Evolutionary conservation across 2,888 invertebrate genomes (phyloP), one percentile per base, ranked within the genome.

Genomic region (Callosobruchus maculatus): DNA sequence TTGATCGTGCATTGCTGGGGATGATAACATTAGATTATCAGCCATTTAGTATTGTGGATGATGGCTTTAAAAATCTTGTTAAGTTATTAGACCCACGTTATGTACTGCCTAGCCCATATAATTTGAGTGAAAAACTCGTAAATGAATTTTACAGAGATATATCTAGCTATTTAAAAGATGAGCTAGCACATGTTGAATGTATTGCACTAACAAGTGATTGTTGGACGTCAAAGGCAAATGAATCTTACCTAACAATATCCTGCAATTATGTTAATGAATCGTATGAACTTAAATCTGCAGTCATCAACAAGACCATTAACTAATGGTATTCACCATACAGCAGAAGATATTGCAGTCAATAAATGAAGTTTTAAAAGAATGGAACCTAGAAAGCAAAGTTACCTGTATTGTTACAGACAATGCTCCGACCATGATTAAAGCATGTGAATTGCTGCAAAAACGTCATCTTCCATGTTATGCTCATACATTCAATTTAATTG

Each of bases 321-420:
- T 74, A 77, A 76, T 71, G 76, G 72, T 49, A 66, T 77, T 22
- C 22, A 75, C 68, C 78, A 78, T 67, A 77, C 74, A 20, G 20
- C 77, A 21, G 74, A 77, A 71, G 77, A 78, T 74, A 69, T 78
- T 68, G 49, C 76, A 21, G 49, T 71, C 73, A n/a, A 70, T 78
- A 69, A 73, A 70, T n/a, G 70, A 18, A 7, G 74, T 74, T 22
- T 75, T 77, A 66, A 30, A 26, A 18, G 73, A 75, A n/a, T 77
- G 78, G 78, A 66, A 73, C 22, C 73, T 77, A 21, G 22, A 69
- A 13, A 70, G 76, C 31, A 77, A 76, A 73, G 67, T 75, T 68
- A 22, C 74, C n/a, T 78, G 75, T 31, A 78, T 77, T 68, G 78
- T 78, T 21, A 78, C 73, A 30, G 77, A 78, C 68, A 78, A 76